Evolutionary conservation across 2,113 vertebrate species (phyloP), one percentile per base, ranked within the genome.

Genomic region (Cynocephalus volans): DNA sequence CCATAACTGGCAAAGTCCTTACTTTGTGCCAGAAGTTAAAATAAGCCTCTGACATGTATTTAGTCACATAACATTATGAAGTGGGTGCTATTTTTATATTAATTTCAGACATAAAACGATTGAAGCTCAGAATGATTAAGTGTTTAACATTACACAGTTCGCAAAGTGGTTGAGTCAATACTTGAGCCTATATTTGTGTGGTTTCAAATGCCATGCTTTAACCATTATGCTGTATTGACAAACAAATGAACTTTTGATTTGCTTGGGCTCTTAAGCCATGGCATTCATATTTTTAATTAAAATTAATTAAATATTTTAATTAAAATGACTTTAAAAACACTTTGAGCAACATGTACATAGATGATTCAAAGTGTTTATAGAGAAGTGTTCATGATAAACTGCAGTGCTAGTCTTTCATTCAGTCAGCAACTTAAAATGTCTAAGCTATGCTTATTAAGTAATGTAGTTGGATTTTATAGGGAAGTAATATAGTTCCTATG

Each of bases 271-370:
- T 21, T 84, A 86, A 75, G 18, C 31, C 79, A 62, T 79, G 41
- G 5, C 4, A 36, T 64, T 73, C 19, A 58, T 85, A 79, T 79
- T 58, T 17, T 88, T 87, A 52, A 76, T 56, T 58, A 31, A 90
- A 80, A 64, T 54, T 52, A 52, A n/a, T 36, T 85, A 75, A 82
- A n/a, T 86, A 58, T 62, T 95, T 93, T 70, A 83, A 80, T 92
- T 23, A 45, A 70, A 72, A 24, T 96, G 45, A 21, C 0, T 79
- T 88, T 73, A 36, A 76, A 90, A 90, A 77, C 64, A 77, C 2
- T 72, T 70, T 36, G 5, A 54, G 3, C 14, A 90, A 90, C 76
- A 62, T 67, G 4, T 45, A 62, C 23, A n/a, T 45, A 73, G 11
- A 75, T 7, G 56, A 54, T 21, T 60, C 48, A 88, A 95, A 81